A percentile compares a stretch with the other conserved stretches of the same genome.
phyloP scores from a whole-genome alignment of 1,140 invertebrate genomes.

The Aplysia californica region DNA sequence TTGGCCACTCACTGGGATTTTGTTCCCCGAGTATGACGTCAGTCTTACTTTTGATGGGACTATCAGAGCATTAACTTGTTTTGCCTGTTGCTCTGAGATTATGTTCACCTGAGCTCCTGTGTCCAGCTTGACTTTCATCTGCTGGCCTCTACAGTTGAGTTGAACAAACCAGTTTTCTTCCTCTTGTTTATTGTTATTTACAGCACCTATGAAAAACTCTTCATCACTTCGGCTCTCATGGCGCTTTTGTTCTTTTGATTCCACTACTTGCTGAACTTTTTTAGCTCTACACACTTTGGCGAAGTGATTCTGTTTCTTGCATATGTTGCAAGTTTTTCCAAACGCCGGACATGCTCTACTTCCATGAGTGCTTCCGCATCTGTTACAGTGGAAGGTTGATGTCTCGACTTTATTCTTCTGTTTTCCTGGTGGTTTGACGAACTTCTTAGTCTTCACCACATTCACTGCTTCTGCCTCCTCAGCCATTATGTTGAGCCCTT shows the following conservation, averaged over 20 bases:
- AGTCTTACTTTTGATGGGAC: neutral
- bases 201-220: slow-evolving; percentile 37
- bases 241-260: neutral
- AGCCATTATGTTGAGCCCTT: no score
- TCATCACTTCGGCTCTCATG: neutral
- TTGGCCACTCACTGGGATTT: neutral
- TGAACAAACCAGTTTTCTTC: neutral
- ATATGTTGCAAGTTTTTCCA: neutral
- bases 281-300: neutral
- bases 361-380: neutral
- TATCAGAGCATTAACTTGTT: slow-evolving; percentile 28
- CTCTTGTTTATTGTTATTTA: slow-evolving; percentile 33
- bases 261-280: neutral
- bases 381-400: no score
- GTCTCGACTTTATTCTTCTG: no score
- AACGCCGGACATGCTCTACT: slow-evolving; percentile 6
- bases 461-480: no score
- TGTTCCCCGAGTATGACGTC: neutral
- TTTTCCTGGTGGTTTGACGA: no score
- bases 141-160: no score
- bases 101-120: slow-evolving; percentile 30
- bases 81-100: slow-evolving; percentile 19
- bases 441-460: no score
- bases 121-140: slow-evolving; percentile 24
- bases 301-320: slow-evolving; percentile 3